Conservation (phyloP, 2,888 invertebrate genomes). For the Drosophila fulvimacula region DNA sequence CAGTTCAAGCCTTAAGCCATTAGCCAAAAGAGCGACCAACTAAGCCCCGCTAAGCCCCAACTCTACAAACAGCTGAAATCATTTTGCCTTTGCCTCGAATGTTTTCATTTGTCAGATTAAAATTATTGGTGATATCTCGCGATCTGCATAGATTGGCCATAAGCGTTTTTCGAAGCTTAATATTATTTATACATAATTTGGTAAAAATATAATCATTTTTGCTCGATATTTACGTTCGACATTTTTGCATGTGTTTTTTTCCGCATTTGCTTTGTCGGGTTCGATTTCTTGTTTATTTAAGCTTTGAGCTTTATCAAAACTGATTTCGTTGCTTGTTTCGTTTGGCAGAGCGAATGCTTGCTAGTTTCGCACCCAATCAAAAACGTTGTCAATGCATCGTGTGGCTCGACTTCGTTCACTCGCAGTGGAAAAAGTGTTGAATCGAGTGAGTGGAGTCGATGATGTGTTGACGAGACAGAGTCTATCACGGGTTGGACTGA, state of each 20-base stretch:
- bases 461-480: not conserved
- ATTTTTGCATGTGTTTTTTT: not conserved
- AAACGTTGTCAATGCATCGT: constrained; percentile 10
- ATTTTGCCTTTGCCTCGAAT: not conserved
- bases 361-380: constrained; percentile 14
- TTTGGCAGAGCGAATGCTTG: not conserved
- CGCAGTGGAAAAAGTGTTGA: not conserved
- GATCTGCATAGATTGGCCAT: not conserved
- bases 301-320: not conserved
- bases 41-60: constrained; percentile 4
- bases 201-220: not conserved
- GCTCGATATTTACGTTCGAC: not conserved
- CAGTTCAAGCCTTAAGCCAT: not conserved
- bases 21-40: not conserved
- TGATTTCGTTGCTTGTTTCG: constrained; percentile 1
- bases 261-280: not conserved
- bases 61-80: too few relatives aligned
- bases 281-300: not conserved
- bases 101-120: constrained; percentile 8
- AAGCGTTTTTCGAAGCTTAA: constrained; percentile 1
- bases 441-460: not conserved
- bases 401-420: not conserved
- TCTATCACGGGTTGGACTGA: not conserved
- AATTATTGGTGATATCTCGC: not conserved
- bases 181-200: constrained; percentile 4